Conservation (phyloP, 2,888 invertebrate species). For the Galeopsomyia nigrocyanea region DNA sequence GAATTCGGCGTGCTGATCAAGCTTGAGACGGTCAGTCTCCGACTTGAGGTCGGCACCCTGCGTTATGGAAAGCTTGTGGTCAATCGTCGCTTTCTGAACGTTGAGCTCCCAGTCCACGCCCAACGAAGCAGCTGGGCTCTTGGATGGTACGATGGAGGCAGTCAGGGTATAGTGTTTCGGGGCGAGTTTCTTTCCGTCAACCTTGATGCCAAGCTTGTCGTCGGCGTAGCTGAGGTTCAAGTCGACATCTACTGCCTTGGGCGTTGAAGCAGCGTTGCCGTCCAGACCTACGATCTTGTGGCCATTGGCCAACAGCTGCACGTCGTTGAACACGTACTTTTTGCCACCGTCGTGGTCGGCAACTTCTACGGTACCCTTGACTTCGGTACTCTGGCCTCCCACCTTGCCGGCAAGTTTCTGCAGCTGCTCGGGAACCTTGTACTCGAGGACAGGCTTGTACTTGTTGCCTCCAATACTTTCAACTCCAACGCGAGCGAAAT, state of each 20-base stretch:
- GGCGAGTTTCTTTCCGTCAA: constrained; percentile 69
- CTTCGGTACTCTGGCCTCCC: constrained; percentile 67
- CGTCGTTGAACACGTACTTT: constrained; percentile 74
- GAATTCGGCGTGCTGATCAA: constrained; percentile 57
- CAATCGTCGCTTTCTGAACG: constrained; percentile 60
- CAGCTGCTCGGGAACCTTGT: constrained; percentile 73
- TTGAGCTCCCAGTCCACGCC: constrained; percentile 73
- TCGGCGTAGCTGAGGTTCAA: constrained; percentile 71
- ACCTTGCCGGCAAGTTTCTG: constrained; percentile 60
- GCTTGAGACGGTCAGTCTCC: constrained; percentile 71
- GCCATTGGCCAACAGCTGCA: constrained; percentile 69
- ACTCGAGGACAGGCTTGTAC: constrained; percentile 80
- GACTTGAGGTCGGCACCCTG: constrained; percentile 76
- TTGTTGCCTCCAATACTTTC: constrained; percentile 75
- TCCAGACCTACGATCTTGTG: constrained; percentile 70
- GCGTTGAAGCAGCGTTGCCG: constrained; percentile 70
- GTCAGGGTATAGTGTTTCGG: constrained; percentile 69
- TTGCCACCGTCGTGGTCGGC: constrained; percentile 67
- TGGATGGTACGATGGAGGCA: constrained; percentile 72
- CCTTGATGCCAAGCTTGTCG: constrained; percentile 68
- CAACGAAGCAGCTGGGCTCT: constrained; percentile 75
- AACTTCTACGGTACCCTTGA: constrained; percentile 72
- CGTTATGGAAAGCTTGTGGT: constrained; percentile 72
- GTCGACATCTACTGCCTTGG: constrained; percentile 69
- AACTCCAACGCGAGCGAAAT: constrained; percentile 75